These are phyloP conservation scores for Myotis brandtii DNA, from an alignment of 2,113 vertebrate species.

Conservation along the genomic window DNA sequence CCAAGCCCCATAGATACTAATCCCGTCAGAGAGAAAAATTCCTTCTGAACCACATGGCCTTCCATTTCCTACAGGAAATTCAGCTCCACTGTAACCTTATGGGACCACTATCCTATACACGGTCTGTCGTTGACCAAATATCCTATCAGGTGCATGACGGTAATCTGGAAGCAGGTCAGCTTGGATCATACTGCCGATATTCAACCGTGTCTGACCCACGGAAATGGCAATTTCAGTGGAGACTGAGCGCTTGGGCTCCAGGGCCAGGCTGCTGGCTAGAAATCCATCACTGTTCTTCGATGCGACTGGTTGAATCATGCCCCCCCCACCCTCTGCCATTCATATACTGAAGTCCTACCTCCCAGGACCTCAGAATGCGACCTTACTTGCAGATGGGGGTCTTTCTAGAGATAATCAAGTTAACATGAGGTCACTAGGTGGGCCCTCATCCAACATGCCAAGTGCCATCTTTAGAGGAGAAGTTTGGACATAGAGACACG, in stretches of 20 bases:
- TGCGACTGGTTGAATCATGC: background rate
- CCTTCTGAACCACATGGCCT: background rate
- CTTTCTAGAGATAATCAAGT: background rate
- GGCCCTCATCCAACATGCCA: background rate
- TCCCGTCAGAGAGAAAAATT: background rate
- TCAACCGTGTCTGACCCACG: background rate
- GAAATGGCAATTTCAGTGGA: background rate
- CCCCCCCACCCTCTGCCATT: fast-evolving
- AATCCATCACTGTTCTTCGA: background rate
- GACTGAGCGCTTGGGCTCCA: background rate
- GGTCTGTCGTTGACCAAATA: background rate
- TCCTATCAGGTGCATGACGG: background rate
- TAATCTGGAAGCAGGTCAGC: background rate
- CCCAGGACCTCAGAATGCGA: background rate
- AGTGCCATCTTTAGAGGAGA: background rate
- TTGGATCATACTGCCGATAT: background rate
- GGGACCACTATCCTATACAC: too few species aligned
- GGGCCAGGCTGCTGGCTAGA: background rate
- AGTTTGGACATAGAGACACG: background rate
- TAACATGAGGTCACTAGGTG: background rate
- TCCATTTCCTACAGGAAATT: background rate
- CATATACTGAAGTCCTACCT: background rate
- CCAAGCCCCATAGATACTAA: background rate
- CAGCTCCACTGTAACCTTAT: background rate
- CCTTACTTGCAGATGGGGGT: background rate